Conservation (phyloP, 1,140 invertebrate species). For the Triops longicaudatus region DNA sequence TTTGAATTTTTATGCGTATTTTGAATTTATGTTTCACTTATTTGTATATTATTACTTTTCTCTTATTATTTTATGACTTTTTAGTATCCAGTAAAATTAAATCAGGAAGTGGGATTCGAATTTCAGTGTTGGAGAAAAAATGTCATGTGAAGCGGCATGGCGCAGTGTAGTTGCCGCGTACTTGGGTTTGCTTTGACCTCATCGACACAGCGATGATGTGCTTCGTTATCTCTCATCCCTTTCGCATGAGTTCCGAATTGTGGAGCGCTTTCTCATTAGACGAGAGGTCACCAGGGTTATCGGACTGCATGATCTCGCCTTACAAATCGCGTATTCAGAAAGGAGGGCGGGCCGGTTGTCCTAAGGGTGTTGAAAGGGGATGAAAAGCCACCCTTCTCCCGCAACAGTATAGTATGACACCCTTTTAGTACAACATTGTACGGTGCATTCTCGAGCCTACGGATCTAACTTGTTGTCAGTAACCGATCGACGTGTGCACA, state of each 20-base stretch:
- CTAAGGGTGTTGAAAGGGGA: too few species aligned
- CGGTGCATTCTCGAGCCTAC: not conserved
- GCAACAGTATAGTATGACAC: too few species aligned
- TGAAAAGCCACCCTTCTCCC: too few species aligned
- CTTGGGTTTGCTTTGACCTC: slow-evolving; percentile 1
- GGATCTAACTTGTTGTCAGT: not conserved
- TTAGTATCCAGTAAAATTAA: too few species aligned
- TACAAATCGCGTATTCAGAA: not conserved
- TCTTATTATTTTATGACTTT: too few species aligned
- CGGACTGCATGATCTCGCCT: not conserved
- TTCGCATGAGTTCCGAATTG: not conserved
- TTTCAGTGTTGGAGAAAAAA: too few species aligned
- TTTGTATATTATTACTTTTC: too few species aligned
- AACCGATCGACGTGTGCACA: not conserved
- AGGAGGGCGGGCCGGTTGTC: not conserved
- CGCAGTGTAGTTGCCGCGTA: not conserved
- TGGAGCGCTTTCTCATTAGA: not conserved
- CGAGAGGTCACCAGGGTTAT: not conserved
- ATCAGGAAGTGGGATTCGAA: too few species aligned
- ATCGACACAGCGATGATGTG: not conserved
- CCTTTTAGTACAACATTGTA: not conserved
- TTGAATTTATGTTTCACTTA: too few species aligned
- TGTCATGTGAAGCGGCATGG: not conserved
- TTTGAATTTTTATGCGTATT: too few species aligned
- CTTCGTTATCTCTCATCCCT: not conserved